These are phyloP conservation scores for Alitta virens DNA, from an alignment of 2,888 invertebrate genomes.

Conservation along the genomic window DNA sequence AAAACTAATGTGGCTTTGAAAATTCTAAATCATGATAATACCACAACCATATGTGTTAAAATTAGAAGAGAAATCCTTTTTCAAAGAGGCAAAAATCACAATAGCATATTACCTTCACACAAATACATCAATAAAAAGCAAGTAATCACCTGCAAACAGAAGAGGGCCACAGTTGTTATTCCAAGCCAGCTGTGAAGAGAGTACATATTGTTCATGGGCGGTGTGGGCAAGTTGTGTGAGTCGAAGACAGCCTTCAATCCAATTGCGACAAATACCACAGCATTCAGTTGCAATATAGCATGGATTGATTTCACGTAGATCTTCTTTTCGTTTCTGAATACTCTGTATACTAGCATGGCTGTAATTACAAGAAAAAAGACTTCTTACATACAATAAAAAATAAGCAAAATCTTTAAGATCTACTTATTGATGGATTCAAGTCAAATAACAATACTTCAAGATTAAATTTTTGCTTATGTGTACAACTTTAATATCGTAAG, in stretches of 20 bases:
- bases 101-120: not conserved
- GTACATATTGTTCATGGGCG: constrained; percentile 60
- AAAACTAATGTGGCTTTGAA: too few species aligned
- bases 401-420: too few species aligned
- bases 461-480: too few species aligned
- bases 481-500: too few species aligned
- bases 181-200: constrained; percentile 80
- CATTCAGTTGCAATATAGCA: constrained; percentile 67
- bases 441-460: too few species aligned
- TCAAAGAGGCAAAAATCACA: not conserved
- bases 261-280: constrained; percentile 69
- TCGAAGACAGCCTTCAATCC: constrained; percentile 78
- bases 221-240: constrained; percentile 65
- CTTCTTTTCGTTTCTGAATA: constrained; percentile 72
- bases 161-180: constrained; percentile 70
- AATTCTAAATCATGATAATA: not conserved
- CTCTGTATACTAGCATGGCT: constrained; percentile 81
- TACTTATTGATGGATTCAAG: too few species aligned
- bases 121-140: not conserved
- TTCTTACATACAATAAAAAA: not conserved
- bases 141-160: constrained; percentile 67
- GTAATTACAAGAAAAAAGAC: constrained; percentile 36
- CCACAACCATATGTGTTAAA: constrained; percentile 73
- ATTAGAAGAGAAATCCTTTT: constrained; percentile 70
- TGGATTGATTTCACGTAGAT: constrained; percentile 74